phyloP scores from a whole-genome alignment of 1,140 invertebrate species.

The Hermetia illucens region DNA sequence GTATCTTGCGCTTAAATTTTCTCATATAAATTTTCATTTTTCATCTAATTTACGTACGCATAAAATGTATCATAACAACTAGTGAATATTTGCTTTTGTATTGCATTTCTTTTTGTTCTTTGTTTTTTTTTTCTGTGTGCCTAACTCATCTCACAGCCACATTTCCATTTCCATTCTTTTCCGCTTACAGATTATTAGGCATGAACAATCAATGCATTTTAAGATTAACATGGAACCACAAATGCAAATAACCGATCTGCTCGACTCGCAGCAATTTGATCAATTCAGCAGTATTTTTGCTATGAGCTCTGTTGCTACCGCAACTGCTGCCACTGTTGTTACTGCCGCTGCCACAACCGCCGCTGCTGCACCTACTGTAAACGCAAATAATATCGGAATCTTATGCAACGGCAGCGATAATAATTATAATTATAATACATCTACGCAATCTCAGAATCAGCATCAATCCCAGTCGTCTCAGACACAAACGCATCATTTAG shows the following conservation, averaged over 20 bases:
- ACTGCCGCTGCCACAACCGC: neutral
- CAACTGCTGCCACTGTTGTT: no score
- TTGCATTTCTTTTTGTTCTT: neutral
- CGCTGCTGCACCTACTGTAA: neutral
- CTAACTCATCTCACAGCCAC: neutral
- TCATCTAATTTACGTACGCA: neutral
- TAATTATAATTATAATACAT: neutral
- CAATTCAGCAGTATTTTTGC: neutral
- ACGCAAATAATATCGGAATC: neutral
- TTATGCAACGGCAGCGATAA: neutral
- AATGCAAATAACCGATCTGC: neutral
- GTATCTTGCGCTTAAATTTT: no score
- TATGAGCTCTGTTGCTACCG: no score
- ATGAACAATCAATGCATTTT: neutral
- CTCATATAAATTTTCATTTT: no score
- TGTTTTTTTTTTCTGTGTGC: neutral
- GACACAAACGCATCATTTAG: constrained; percentile 8
- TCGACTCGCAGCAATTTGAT: neutral
- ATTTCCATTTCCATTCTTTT: neutral
- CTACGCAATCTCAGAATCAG: neutral
- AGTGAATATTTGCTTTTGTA: neutral
- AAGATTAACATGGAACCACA: constrained; percentile 1
- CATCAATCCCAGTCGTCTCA: neutral
- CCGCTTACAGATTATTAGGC: neutral
- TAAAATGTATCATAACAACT: neutral